Evolutionary conservation across 2,113 vertebrate genomes (phyloP).

Genomic region (Lichenostomus cassidix): DNA sequence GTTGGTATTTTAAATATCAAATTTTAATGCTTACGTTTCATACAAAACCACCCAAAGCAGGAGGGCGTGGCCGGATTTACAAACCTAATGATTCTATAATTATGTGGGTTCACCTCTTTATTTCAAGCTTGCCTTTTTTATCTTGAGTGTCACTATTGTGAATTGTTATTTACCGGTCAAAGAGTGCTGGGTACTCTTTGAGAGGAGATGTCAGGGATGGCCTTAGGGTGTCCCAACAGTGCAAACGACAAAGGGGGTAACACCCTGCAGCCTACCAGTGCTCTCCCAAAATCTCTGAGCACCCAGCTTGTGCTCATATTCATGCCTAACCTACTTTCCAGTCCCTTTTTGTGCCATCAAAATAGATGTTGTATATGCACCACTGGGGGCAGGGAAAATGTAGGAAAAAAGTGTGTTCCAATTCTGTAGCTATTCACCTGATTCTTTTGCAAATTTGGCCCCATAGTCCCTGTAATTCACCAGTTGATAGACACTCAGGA

Average conservation of each 20-base stretch:
- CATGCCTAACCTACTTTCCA: conserved; percentile 60
- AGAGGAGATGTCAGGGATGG: not conserved
- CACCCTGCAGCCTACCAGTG: not conserved
- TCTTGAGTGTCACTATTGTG: not conserved
- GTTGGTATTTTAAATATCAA: not conserved
- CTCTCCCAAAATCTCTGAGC: not conserved
- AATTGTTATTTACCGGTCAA: not conserved
- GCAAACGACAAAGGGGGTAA: not conserved
- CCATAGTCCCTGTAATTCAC: conserved; percentile 25
- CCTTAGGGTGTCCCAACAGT: not conserved
- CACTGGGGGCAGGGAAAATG: conserved; percentile 1
- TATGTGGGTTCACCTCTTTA: not conserved
- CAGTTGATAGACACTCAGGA: conserved; percentile 26
- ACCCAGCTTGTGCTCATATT: conserved; percentile 2
- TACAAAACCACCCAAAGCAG: not conserved
- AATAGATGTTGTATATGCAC: conserved; percentile 6
- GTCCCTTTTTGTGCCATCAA: not conserved
- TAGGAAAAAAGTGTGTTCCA: not conserved
- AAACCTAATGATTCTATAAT: not conserved
- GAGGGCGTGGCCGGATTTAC: not conserved
- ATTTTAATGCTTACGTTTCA: not conserved
- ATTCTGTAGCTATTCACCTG: conserved; percentile 58
- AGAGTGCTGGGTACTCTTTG: not conserved
- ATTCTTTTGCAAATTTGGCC: conserved; percentile 64
- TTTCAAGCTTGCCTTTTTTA: not conserved